Conservation (phyloP, 2,113 vertebrate species). For the Oceanites oceanicus region DNA sequence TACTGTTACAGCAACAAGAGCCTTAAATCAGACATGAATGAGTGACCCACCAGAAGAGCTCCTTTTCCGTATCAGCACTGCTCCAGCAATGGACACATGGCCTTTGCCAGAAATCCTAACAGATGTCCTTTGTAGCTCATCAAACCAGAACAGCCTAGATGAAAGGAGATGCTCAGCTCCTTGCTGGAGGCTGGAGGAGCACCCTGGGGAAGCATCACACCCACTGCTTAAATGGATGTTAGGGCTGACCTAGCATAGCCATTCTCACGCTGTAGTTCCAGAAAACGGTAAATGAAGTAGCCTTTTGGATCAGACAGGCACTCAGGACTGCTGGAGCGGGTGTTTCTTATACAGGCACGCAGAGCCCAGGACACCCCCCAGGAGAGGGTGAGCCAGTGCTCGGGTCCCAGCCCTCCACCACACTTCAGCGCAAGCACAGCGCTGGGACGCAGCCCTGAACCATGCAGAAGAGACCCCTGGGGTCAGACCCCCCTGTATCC, state of each 20-base stretch:
- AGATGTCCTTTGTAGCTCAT: background rate
- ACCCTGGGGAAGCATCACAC: background rate
- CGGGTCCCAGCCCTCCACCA: background rate
- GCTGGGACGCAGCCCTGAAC: background rate
- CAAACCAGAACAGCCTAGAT: background rate
- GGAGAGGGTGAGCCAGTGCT: background rate
- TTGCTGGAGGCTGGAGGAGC: background rate
- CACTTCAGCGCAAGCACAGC: background rate
- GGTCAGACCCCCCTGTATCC: background rate
- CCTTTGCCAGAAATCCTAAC: background rate
- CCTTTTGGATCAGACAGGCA: background rate
- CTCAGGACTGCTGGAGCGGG: background rate
- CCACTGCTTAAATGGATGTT: background rate
- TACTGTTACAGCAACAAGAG: background rate
- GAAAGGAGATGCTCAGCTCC: background rate
- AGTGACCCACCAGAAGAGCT: background rate
- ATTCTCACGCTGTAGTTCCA: background rate
- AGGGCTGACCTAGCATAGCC: background rate
- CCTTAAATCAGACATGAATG: background rate
- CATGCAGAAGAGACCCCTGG: background rate
- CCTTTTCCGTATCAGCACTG: background rate
- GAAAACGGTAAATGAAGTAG: background rate
- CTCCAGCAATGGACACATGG: background rate
- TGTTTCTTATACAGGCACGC: accelerated
- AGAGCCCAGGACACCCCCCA: accelerated